Evolutionary conservation across 2,888 invertebrate species (phyloP), one percentile per base, ranked within the genome.

Genomic region (Liodrosophila aerea): DNA sequence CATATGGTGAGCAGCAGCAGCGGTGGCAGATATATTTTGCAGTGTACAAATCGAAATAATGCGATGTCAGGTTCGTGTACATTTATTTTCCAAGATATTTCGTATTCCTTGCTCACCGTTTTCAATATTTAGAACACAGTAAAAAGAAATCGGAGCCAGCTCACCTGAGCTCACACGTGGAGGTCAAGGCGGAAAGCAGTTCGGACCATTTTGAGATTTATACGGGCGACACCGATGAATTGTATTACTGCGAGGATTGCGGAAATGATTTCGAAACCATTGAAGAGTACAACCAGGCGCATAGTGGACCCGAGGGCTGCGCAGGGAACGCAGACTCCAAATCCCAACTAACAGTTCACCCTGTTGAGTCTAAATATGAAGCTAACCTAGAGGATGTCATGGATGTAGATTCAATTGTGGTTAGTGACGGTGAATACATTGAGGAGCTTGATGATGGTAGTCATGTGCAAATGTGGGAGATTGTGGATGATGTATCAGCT

Each of bases 401-500:
- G 3, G 22, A 13, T 61, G 13, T 57, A 66, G 4, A n/a, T 43
- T 16, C 54, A 62, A 1, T 16, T 49, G 0, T 61, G n/a, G 44
- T 40, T 0, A 22, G 34, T 0, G 73, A 62, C 4, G 46, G 59
- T 3, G 46, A 68, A 2, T 8, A 61, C 1, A 54, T 70, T 18
- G 73, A 73, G 36, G 66, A 73, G 5, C 9, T 62, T 0, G 53
- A 72, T 4, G 41, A 65, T 5, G 51, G 11, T 1, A 30, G 58
- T 5, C 43, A 56, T 31, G 50, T 62, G 0, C 76, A 73, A 4
- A 46, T 75, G 0, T 84, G 84, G 84, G 76, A 83, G 4, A 64
- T 72, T 1, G 30, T 80, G 5, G 77, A 64, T 3, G 41, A 46
- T 29, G 45, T 45, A 5, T 8, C 11, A 7, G 7, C 0, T 18